Evolutionary conservation across 2,888 invertebrate species (phyloP).

Genomic region (Sylvicola fuscatus): DNA sequence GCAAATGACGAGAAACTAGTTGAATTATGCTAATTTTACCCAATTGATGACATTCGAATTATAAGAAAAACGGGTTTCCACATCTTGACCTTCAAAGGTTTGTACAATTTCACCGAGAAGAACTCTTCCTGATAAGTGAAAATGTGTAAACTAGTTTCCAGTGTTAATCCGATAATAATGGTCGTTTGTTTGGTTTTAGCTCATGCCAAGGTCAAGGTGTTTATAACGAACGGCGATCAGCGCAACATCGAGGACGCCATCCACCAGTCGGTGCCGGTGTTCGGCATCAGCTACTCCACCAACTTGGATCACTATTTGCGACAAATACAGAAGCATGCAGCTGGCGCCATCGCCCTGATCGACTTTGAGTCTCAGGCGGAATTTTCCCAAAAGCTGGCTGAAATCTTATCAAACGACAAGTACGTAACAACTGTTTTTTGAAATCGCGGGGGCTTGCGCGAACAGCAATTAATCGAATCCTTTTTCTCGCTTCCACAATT

Average conservation of each 20-base stretch:
- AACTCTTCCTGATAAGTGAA: too few species aligned
- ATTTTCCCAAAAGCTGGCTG: conserved; percentile 9
- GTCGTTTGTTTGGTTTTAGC: too few species aligned
- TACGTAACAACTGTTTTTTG: neutral
- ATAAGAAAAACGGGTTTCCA: too few species aligned
- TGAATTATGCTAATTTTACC: too few species aligned
- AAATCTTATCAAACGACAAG: conserved; percentile 4
- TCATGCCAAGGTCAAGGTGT: conserved; percentile 10
- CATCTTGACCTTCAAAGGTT: too few species aligned
- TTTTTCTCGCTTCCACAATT: too few species aligned
- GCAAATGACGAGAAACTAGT: too few species aligned
- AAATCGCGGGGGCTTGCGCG: neutral
- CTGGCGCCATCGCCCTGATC: conserved; percentile 10
- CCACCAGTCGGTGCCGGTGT: conserved; percentile 12
- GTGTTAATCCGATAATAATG: neutral
- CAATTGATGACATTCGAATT: too few species aligned
- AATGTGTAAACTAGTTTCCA: too few species aligned
- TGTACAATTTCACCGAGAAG: too few species aligned
- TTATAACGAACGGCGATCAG: conserved; percentile 13
- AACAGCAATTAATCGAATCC: too few species aligned
- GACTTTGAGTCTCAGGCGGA: conserved; percentile 10
- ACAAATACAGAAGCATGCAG: conserved; percentile 11
- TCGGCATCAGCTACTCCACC: conserved; percentile 12
- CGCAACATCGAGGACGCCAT: conserved; percentile 13
- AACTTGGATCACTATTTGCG: conserved; percentile 12